These are phyloP conservation scores for Gastrophryne carolinensis DNA, from an alignment of 2,797 vertebrate species.

Conservation along the genomic window DNA sequence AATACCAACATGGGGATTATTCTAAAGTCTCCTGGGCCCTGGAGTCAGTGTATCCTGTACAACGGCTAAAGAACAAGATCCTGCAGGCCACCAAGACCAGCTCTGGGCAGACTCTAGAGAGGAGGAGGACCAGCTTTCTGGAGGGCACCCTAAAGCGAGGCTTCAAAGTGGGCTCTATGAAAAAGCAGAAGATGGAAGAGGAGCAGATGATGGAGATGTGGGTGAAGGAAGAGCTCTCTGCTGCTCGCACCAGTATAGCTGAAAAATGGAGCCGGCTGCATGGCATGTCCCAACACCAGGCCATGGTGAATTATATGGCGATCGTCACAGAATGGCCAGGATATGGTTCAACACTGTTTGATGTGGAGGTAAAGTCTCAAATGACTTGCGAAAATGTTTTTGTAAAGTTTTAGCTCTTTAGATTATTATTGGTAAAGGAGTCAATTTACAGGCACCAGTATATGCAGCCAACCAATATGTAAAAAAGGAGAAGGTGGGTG, in stretches of 20 bases:
- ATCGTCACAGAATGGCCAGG: constrained; percentile 89
- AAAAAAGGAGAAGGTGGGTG: too few species aligned
- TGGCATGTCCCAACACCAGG: constrained; percentile 86
- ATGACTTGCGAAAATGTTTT: too few species aligned
- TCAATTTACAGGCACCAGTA: too few species aligned
- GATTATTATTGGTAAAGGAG: too few species aligned
- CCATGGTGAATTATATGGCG: constrained; percentile 91
- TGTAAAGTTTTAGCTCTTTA: too few species aligned
- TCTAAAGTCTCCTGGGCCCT: constrained; percentile 76
- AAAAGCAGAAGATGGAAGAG: constrained; percentile 89
- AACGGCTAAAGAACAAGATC: constrained; percentile 82
- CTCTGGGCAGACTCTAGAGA: constrained; percentile 80
- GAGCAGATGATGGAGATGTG: constrained; percentile 96
- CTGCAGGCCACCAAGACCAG: constrained; percentile 81
- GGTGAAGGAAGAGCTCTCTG: constrained; percentile 89
- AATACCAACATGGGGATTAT: constrained; percentile 83
- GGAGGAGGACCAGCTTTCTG: constrained; percentile 85
- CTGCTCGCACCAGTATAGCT: constrained; percentile 79
- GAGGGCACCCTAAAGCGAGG: constrained; percentile 84
- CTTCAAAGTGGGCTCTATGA: constrained; percentile 85
- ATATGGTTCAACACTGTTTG: constrained; percentile 89
- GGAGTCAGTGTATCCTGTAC: constrained; percentile 83
- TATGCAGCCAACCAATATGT: too few species aligned
- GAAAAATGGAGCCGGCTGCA: constrained; percentile 86
- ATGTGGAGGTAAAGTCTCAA: constrained; percentile 84